Base-by-base conservation (phyloP, 2,888 invertebrate species). In the Asteroscopus sphinx region DNA sequence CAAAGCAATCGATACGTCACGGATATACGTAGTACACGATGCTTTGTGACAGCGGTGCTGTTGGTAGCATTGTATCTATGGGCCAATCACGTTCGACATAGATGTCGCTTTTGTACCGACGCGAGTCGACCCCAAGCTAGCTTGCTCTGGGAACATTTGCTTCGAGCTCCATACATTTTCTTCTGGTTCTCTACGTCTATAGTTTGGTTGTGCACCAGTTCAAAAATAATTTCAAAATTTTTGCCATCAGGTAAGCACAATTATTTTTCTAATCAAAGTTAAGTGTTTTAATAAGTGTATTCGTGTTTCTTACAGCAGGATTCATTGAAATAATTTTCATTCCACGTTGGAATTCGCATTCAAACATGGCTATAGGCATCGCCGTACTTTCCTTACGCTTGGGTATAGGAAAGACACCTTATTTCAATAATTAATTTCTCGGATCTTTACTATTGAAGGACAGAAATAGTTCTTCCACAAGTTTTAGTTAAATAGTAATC, bases 151-250 rank as follows among this genome's bases (percentile, higher is more conserved):
- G 93, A 93, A 93, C 91, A 88, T 88, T 94, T 91, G 89, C 92
- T 92, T 92, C 89, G 92, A 92, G 93, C 93, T 87, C 91, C 94
- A 94, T 94, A 94, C 94, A 94, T 93, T 94, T 93, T 92, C 94
- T 94, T 94, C 93, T 92, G 92, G 92, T 89, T 93, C 93, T 91
- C 92, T 93, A 93, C 93, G 92, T 92, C 90, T 93, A 90, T 92
- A 92, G 94, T 94, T 94, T 93, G 93, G 93, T 94, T 92, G 93
- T 93, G 91, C 87, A 91, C 92, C 88, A 92, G 93, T 93, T 93
- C 90, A 92, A 93, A 93, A 92, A 93, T 92, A 85, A 89, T 87
- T 94, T 93, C 93, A 93, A 93, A 94, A 94, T 93, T 93, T 93
- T 93, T 92, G 93, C 94, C 89, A 92, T 93, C 89, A 93, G 94